Percentiles rank a stretch among this genome's conserved stretches.
Conservation (phyloP, 2,113 vertebrate species). For the Zootoca vivipara region DNA sequence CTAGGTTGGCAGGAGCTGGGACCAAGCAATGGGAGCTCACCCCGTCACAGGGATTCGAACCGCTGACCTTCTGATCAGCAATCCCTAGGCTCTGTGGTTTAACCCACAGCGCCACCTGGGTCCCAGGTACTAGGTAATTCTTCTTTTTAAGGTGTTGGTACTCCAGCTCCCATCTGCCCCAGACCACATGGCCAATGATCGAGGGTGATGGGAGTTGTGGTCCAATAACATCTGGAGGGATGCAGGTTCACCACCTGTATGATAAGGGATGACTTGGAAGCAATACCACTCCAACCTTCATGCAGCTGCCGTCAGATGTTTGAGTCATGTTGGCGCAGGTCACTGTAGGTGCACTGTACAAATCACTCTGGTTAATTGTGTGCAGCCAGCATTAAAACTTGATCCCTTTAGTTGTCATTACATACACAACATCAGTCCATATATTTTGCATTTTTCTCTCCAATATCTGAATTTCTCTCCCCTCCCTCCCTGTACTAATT, state of each 20-base stretch:
- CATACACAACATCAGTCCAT: not conserved
- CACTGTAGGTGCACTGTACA: not conserved
- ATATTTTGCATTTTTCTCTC: not conserved
- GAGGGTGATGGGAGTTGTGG: too few species aligned
- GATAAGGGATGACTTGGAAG: not conserved
- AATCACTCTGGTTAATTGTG: not conserved
- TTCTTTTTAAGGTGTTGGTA: not conserved
- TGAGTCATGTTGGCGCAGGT: not conserved
- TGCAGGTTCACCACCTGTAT: not conserved
- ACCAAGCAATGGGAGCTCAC: too few species aligned
- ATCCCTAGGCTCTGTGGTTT: too few species aligned
- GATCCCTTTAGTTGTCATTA: not conserved
- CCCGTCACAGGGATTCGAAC: too few species aligned
- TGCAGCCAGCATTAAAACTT: not conserved
- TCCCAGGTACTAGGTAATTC: not conserved
- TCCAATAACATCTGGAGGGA: too few species aligned
- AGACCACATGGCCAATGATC: not conserved
- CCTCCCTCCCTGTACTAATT: not conserved
- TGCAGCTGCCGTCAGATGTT: not conserved
- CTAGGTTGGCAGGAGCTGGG: too few species aligned
- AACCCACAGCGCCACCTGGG: too few species aligned
- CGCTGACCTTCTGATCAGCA: too few species aligned
- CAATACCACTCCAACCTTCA: not conserved
- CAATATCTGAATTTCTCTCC: not conserved
- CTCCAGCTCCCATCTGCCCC: not conserved